Evolutionary conservation across 2,113 vertebrate genomes (phyloP), one percentile per base, ranked within the genome.

Genomic region (Ranitomeya imitator): DNA sequence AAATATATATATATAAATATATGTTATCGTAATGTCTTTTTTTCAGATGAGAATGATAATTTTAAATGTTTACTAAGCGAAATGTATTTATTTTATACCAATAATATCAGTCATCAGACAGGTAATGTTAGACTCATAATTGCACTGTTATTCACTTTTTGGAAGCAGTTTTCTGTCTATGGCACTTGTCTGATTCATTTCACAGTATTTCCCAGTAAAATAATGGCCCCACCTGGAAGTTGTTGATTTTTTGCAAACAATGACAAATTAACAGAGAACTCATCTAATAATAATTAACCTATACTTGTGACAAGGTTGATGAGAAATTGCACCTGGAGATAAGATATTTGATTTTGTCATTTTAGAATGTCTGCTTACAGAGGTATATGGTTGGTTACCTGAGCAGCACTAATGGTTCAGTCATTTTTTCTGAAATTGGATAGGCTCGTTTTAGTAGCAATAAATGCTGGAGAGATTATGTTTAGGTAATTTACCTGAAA

Each of bases 401-500:
- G 31, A 60, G 69, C 84, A 85, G 69, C 71, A 85, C 84, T 85
- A 85, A 85, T 59, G 63, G 51, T 26, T 6, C 69, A 76, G 52
- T 74, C 16, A 61, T 59, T 54, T 60, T 59, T 74, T 60, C 7
- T 85, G 54, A 74, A 74, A 59, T 73, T 74, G 55, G 19, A 85
- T 10, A 59, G 71, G 54, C 21, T 55, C 18, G 60, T 37, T 73
- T 74, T 76, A 59, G 83, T 76, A 59, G 67, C 83, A 76, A 85
- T 85, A 85, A 85, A 85, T 45, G 23, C 84, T 45, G 54, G 23
- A 45, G n/a, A 55, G 57, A 85, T 76, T 85, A 85, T 85, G 69
- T 76, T 76, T 74, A 76, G 51, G 21, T 85, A 85, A 85, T 76
- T 76, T 37, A 85, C 84, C 84, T 76, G 69, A 60, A 85, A 85